Percentiles rank a stretch among this genome's conserved stretches.
Conservation (phyloP, 2,113 vertebrate species). For the Hoplias malabaricus region DNA sequence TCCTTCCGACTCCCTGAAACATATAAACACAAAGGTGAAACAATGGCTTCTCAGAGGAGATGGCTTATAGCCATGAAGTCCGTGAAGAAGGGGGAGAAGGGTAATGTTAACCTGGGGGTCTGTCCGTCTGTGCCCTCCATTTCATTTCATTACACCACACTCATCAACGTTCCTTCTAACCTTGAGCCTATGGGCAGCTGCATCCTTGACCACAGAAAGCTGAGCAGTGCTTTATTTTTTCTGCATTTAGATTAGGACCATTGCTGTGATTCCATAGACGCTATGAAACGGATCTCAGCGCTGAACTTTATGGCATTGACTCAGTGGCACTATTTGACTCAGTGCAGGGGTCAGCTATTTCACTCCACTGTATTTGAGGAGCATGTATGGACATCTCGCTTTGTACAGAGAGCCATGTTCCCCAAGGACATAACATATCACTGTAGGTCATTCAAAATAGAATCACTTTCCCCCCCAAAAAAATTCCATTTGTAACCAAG, state of each 20-base stretch:
- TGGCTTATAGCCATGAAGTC: not conserved
- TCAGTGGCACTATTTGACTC: not conserved
- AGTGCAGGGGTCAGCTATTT: not conserved
- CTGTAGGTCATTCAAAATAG: conserved; percentile 61
- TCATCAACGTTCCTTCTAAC: conserved; percentile 26
- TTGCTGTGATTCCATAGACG: conserved; percentile 8
- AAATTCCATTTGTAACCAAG: conserved; percentile 49
- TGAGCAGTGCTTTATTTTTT: not conserved
- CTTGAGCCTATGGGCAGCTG: not conserved
- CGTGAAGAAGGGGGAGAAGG: not conserved
- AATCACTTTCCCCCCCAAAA: conserved; percentile 57
- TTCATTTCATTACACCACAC: conserved; percentile 30
- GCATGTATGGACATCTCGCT: conserved; percentile 17
- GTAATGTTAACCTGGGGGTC: conserved; percentile 14
- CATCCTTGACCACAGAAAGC: conserved; percentile 4
- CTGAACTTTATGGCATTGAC: not conserved
- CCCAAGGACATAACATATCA: conserved; percentile 62
- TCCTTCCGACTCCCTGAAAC: not conserved
- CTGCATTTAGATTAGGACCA: not conserved
- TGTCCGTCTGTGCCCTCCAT: not conserved
- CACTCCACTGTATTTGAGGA: conserved; percentile 36
- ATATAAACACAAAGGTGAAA: not conserved
- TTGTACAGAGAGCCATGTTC: conserved; percentile 42
- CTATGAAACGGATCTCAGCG: not conserved
- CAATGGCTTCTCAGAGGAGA: not conserved